Evolutionary conservation across 2,797 vertebrate species (phyloP).

Genomic region (Novumbra hubbsi): DNA sequence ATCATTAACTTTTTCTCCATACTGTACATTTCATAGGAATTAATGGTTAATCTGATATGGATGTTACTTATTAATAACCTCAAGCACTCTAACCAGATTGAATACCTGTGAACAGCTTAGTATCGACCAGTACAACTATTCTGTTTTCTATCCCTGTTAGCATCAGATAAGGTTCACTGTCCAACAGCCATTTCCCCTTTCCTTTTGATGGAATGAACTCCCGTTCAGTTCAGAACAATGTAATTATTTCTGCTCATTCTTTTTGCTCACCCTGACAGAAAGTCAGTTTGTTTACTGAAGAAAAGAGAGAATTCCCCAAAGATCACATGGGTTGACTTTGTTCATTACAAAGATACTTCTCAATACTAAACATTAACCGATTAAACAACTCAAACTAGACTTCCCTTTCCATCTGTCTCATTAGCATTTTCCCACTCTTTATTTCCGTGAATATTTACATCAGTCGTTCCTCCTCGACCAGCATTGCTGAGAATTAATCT

Average conservation of each 20-base stretch:
- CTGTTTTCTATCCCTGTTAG: slow-evolving; percentile 17
- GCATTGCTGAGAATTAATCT: not conserved
- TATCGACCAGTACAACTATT: not conserved
- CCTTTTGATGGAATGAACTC: slow-evolving; percentile 20
- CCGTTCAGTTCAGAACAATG: not conserved
- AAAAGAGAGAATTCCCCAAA: not conserved
- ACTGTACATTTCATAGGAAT: too few relatives aligned
- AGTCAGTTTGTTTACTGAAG: not conserved
- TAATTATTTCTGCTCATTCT: not conserved
- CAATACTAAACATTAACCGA: slow-evolving; percentile 6
- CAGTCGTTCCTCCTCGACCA: slow-evolving; percentile 51
- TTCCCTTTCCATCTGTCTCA: not conserved
- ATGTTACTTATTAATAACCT: too few relatives aligned
- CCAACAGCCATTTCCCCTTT: slow-evolving; percentile 31
- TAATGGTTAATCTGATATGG: too few relatives aligned
- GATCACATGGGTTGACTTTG: not conserved
- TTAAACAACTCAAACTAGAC: not conserved
- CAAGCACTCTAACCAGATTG: not conserved
- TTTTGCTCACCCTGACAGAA: not conserved
- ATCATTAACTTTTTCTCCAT: too few relatives aligned
- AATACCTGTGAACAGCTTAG: not conserved
- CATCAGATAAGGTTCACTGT: slow-evolving; percentile 34
- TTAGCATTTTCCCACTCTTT: not conserved
- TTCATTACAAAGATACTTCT: not conserved
- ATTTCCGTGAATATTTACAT: slow-evolving; percentile 35